These are phyloP conservation scores for Allygus modestus DNA, from an alignment of 2,888 invertebrate species.

Conservation along the genomic window DNA sequence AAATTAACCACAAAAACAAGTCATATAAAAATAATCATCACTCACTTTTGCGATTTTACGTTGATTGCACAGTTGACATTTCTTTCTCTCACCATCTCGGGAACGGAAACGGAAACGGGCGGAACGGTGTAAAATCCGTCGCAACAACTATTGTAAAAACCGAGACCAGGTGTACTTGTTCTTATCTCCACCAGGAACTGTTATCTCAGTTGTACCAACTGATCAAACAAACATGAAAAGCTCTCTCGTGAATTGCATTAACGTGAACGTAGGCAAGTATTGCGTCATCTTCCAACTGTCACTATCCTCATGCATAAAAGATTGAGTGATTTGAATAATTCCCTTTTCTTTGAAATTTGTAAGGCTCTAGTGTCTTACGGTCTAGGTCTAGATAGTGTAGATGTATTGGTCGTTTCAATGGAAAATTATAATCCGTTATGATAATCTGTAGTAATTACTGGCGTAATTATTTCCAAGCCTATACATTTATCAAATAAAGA, in stretches of 20 bases:
- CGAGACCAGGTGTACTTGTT: neutral
- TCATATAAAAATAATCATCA: too few relatives aligned
- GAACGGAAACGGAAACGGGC: slow-evolving; percentile 16
- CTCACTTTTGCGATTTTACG: slow-evolving; percentile 4
- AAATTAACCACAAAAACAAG: too few relatives aligned
- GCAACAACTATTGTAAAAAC: neutral
- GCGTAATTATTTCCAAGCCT: too few relatives aligned
- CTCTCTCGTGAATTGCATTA: neutral
- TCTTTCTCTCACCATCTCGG: slow-evolving; percentile 20
- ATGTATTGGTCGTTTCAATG: too few relatives aligned
- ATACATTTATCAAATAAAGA: too few relatives aligned
- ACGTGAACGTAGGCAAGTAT: neutral
- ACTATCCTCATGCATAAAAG: neutral
- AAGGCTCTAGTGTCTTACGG: neutral
- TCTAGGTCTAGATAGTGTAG: too few relatives aligned
- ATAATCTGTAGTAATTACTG: too few relatives aligned
- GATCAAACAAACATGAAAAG: slow-evolving; percentile 6
- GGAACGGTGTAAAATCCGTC: neutral
- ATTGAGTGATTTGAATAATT: neutral
- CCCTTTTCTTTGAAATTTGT: neutral
- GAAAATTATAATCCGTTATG: too few relatives aligned
- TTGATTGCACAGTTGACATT: neutral
- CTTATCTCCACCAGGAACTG: neutral
- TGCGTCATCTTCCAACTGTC: slow-evolving; percentile 6
- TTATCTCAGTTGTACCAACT: slow-evolving; percentile 4